Base-by-base conservation (phyloP, 2,888 invertebrate genomes). In the Syrista parreyssii region DNA sequence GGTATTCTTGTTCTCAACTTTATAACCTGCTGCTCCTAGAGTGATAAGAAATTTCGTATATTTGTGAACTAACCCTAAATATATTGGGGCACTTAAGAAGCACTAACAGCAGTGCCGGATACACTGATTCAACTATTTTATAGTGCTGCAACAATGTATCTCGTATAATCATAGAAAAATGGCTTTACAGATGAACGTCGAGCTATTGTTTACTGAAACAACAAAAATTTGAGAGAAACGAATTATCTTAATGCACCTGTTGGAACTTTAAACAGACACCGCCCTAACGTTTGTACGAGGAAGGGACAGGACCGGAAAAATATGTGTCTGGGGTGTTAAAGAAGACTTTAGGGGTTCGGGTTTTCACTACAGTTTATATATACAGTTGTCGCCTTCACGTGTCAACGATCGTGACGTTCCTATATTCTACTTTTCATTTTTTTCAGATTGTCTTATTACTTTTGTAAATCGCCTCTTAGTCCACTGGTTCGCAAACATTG, bases 321-420 rank as follows among this genome's bases (percentile, higher is more conserved):
- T 84, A 82, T 74, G 82, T 78, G 40, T 33, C 76, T 75, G 78
- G 76, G 79, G 77, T 75, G 75, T n/a, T 40, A 36, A 35, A 6
- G 40, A 9, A 55, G 23, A 55, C 23, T 55, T 55, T 23, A 55
- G 55, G n/a, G 68, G 30, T 78, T 73, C 78, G 73, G 74, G 73
- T 78, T 76, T 79, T 78, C 74, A 77, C 68, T 33, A 31, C 68
- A 36, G 68, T 81, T 84, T 80, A 78, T 81, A 79, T 32, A 75
- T 55, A 55, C 55, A 55, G 55, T 55, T 55, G 55, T 55, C 55
- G 55, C 6, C 23, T 23, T 40, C 40, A 2, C 23, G 40, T 55
- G 23, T 55, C 40, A 23, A 23, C 23, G 23, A 23, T 55, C 23
- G 23, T 55, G 23, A 55, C 9, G 9, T 40, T 40, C 0, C 6